Evolutionary conservation across 2,888 invertebrate genomes (phyloP).

Genomic region (Phyto melanocephala): DNA sequence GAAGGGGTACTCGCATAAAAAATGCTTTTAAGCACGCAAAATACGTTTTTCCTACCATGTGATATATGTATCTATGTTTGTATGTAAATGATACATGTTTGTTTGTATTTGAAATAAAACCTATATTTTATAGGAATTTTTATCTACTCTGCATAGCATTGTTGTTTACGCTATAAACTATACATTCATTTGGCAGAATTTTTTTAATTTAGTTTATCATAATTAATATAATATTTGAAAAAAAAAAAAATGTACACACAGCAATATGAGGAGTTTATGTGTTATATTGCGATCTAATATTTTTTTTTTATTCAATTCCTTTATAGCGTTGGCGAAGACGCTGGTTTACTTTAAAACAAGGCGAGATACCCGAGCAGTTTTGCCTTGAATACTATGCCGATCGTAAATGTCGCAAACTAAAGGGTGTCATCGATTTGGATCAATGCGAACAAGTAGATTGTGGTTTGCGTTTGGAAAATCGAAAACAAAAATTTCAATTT

Average conservation of each 20-base stretch:
- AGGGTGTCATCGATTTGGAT: conserved; percentile 95
- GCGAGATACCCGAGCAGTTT: conserved; percentile 95
- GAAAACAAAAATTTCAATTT: conserved; percentile 88
- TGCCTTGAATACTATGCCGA: conserved; percentile 96
- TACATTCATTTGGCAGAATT: background rate
- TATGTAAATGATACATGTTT: background rate
- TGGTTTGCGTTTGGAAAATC: conserved; percentile 89
- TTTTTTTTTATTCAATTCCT: conserved; percentile 60
- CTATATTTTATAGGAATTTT: conserved; percentile 5
- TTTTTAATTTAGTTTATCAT: conserved; percentile 32
- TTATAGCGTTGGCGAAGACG: conserved; percentile 94
- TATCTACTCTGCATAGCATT: conserved; percentile 23
- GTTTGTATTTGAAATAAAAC: conserved; percentile 10
- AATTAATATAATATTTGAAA: conserved; percentile 17
- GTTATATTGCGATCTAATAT: conserved; percentile 14
- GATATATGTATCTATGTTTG: background rate
- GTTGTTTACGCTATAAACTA: conserved; percentile 22
- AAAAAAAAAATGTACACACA: background rate
- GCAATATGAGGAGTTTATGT: background rate
- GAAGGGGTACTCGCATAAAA: background rate
- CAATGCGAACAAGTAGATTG: conserved; percentile 97
- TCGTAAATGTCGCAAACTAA: conserved; percentile 89
- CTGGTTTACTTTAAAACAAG: conserved; percentile 95
- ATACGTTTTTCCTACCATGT: conserved; percentile 16
- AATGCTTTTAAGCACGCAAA: conserved; percentile 12